phyloP scores from a whole-genome alignment of 1,140 invertebrate species.

The Chironomus tepperi region DNA sequence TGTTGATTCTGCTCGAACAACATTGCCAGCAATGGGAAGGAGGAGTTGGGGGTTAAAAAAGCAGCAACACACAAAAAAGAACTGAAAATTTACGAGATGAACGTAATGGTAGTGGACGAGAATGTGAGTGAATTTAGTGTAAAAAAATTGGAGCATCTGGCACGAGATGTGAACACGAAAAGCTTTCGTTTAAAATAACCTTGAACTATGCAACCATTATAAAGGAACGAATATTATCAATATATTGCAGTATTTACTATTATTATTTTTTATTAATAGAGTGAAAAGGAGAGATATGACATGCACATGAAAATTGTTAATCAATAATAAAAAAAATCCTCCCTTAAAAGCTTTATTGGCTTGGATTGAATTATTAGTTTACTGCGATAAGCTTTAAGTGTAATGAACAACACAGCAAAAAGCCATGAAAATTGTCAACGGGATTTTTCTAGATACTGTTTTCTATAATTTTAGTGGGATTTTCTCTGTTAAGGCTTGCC shows the following conservation, averaged over 20 bases:
- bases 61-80: too few relatives aligned
- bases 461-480: background rate
- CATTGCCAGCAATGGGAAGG: too few relatives aligned
- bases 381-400: too few relatives aligned
- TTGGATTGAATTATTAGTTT: too few relatives aligned
- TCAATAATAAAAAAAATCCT: background rate
- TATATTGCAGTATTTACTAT: background rate
- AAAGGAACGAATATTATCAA: background rate
- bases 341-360: background rate
- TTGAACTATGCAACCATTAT: background rate
- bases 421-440: too few relatives aligned
- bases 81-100: background rate
- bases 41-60: too few relatives aligned
- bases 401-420: too few relatives aligned
- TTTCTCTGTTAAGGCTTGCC: too few relatives aligned
- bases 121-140: too few relatives aligned
- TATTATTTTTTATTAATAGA: background rate
- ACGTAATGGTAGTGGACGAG: background rate
- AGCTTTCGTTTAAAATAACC: slow-evolving; percentile 13
- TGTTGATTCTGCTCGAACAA: background rate
- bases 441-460: too few relatives aligned
- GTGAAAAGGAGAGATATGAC: background rate
- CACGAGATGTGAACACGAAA: background rate
- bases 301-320: background rate
- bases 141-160: background rate